These are phyloP conservation scores for Tragelaphus strepsiceros DNA, from an alignment of 2,113 vertebrate genomes.

Conservation along the genomic window DNA sequence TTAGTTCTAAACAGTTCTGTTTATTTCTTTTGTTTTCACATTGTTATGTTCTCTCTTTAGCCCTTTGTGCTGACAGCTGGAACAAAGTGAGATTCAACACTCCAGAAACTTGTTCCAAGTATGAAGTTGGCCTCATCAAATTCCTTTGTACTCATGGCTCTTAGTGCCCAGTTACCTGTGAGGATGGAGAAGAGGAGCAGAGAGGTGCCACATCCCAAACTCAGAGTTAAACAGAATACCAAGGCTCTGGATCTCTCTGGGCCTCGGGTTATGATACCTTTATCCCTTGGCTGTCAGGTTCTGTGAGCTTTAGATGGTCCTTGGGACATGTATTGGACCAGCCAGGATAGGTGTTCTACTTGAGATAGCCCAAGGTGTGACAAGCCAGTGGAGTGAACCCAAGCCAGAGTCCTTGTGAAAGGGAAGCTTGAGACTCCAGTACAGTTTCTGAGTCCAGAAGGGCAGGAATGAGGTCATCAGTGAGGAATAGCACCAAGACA, in stretches of 20 bases:
- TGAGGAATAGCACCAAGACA: not conserved
- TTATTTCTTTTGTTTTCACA: not conserved
- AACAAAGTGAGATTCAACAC: not conserved
- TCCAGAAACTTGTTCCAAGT: not conserved
- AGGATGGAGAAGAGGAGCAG: not conserved
- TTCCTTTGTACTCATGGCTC: not conserved
- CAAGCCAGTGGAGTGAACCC: not conserved
- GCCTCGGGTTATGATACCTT: not conserved
- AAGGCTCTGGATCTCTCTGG: not conserved
- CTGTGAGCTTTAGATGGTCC: not conserved
- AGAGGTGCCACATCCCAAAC: not conserved
- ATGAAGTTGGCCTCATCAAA: not conserved
- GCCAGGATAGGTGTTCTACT: not conserved
- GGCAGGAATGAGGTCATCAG: not conserved
- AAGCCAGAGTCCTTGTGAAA: not conserved
- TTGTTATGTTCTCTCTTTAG: not conserved
- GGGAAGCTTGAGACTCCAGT: not conserved
- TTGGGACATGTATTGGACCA: not conserved
- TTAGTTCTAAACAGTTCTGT: not conserved
- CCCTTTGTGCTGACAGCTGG: not conserved
- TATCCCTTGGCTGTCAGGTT: not conserved
- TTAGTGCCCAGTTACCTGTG: not conserved
- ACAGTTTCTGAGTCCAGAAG: not conserved
- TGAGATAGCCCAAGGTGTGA: not conserved
- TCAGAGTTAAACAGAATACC: not conserved